Evolutionary conservation across 35 echinoderm and acorn worm genomes (phyloP).

Genomic region (Patiria miniata): DNA sequence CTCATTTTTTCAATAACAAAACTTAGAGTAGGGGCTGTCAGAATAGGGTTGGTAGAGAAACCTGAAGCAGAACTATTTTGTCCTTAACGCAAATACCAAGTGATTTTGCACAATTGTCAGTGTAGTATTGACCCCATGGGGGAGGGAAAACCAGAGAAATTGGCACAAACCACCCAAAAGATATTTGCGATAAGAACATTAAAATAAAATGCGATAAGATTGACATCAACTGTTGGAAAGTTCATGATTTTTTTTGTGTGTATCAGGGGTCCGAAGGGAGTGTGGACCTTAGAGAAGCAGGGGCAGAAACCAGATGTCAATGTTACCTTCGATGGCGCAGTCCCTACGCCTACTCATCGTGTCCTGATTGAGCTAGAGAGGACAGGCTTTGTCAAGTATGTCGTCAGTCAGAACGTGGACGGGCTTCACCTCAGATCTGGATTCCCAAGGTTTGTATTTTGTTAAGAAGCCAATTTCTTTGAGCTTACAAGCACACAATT

Average conservation of each 20-base stretch:
- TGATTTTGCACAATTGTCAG: too few relatives aligned
- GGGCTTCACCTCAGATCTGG: slow-evolving; percentile 89
- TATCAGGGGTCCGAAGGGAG: slow-evolving; percentile 88
- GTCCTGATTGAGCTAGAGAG: slow-evolving; percentile 81
- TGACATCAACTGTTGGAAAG: too few relatives aligned
- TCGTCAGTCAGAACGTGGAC: slow-evolving; percentile 98
- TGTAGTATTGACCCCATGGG: too few relatives aligned
- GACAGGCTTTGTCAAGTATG: slow-evolving; percentile 75
- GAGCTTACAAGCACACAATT: not conserved
- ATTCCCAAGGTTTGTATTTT: slow-evolving; percentile 78
- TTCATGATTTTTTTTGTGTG: not conserved
- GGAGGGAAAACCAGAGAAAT: too few relatives aligned
- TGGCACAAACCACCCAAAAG: too few relatives aligned
- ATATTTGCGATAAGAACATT: too few relatives aligned
- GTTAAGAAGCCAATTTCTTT: not conserved
- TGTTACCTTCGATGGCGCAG: slow-evolving; percentile 90
- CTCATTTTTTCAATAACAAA: too few relatives aligned
- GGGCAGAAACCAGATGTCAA: slow-evolving; percentile 90
- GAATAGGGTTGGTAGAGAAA: too few relatives aligned
- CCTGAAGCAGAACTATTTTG: too few relatives aligned
- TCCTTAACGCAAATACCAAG: too few relatives aligned
- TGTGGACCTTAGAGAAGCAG: slow-evolving; percentile 92
- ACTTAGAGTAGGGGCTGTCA: too few relatives aligned
- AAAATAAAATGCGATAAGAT: too few relatives aligned
- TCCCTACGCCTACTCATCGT: slow-evolving; percentile 84